Evolutionary conservation across 1,140 invertebrate species (phyloP).

Genomic region (Diachasmimorpha longicaudata): DNA sequence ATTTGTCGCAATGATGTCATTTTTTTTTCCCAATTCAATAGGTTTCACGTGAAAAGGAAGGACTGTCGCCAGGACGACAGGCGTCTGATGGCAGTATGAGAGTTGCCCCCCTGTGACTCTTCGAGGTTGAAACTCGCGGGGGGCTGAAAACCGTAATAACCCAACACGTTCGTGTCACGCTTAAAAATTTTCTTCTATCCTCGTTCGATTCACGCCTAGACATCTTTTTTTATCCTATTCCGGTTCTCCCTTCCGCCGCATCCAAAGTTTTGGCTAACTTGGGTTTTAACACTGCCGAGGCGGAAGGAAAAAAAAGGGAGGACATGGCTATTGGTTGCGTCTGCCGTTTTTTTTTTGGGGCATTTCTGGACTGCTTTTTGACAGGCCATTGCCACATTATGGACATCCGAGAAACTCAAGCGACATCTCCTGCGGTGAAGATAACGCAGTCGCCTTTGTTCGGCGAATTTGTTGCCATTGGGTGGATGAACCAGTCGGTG

Average conservation of each 20-base stretch:
- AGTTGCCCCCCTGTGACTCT: conserved; percentile 43
- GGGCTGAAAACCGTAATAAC: conserved; percentile 56
- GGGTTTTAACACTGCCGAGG: conserved; percentile 8
- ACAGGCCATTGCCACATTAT: background rate
- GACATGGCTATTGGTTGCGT: background rate
- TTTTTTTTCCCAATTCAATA: background rate
- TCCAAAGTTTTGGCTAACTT: conserved; percentile 6
- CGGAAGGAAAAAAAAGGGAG: background rate
- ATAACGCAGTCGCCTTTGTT: conserved; percentile 53
- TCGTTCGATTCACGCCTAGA: conserved; percentile 35
- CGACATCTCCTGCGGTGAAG: conserved; percentile 43
- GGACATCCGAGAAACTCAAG: conserved; percentile 21
- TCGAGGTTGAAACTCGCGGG: conserved; percentile 48
- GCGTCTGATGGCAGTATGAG: conserved; percentile 20
- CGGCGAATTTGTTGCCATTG: conserved; percentile 52
- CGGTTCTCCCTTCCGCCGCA: background rate
- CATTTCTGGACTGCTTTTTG: background rate
- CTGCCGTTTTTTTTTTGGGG: background rate
- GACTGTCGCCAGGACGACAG: conserved; percentile 37
- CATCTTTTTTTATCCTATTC: conserved; percentile 28
- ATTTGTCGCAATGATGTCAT: conserved; percentile 8
- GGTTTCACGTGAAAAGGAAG: background rate
- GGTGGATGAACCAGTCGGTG: conserved; percentile 42
- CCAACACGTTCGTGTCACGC: conserved; percentile 37
- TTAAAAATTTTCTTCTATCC: conserved; percentile 33